Evolutionary conservation across 2,113 vertebrate species (phyloP), one percentile per base, ranked within the genome.

Genomic region (Protobothrops flavoviridis): DNA sequence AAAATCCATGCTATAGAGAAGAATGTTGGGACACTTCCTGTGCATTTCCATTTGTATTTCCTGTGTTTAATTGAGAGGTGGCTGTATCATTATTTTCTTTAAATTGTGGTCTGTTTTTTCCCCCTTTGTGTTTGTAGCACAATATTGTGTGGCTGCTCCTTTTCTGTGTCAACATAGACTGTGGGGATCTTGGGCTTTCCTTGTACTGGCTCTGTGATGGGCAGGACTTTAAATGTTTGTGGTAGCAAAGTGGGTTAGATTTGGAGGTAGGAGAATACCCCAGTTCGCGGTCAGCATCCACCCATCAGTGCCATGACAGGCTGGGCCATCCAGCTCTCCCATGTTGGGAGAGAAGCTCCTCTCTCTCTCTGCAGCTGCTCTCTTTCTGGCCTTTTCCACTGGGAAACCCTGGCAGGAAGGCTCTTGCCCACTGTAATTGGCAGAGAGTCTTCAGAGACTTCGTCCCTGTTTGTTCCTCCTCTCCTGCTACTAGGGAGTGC

Each of bases 161-260:
- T 39, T 0, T 0, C 53, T 11, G 48, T 0, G 4, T 0, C 0
- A 29, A 89, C 48, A n/a, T 21, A 17, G 3, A 26, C 0, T 0
- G 0, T 33, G 3, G 0, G 0, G n/a, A 1, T 26, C 39, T n/a
- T 1, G 56, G 1, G 55, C 53, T 52, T 55, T 0, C 0, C 23
- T 45, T 3, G 5, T 0, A 1, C 0, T 6, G 48, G 26, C 61
- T 33, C 9, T 50, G 15, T 10, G 0, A 5, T 24, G 11, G 91
- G 39, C 48, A 24, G 61, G 17, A 23, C 45, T 43, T 23, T 69
- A 24, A 92, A 69, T 7, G 21, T 0, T 12, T 53, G 33, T 24
- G 4, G 3, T 39, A 61, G 61, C 87, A 21, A 33, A 26, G 8
- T 8, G 64, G 24, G 12, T 45, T 26, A 21, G 24, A 53, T 69